phyloP scores from a whole-genome alignment of 1,140 invertebrate species.

The Drosophila parabipectinata region DNA sequence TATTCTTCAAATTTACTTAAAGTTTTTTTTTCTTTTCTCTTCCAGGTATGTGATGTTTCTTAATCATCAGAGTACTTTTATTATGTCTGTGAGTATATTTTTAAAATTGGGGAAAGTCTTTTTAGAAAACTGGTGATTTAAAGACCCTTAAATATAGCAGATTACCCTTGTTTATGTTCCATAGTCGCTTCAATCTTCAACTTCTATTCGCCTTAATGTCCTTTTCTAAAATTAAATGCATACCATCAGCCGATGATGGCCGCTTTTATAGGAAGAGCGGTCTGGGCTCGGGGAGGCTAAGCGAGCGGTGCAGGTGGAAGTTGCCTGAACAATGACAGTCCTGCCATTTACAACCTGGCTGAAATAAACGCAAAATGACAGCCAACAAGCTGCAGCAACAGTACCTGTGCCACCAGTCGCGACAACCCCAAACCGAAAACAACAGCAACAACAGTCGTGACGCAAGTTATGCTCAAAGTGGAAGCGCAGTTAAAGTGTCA shows the following conservation, averaged over 20 bases:
- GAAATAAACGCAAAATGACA: slow-evolving; percentile 75
- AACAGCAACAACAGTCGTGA: slow-evolving; percentile 41
- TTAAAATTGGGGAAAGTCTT: neutral
- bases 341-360: slow-evolving; percentile 68
- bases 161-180: neutral
- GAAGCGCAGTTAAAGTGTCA: slow-evolving; percentile 75
- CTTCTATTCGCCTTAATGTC: neutral
- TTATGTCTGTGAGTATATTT: neutral
- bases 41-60: slow-evolving; percentile 58
- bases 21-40: slow-evolving; percentile 21
- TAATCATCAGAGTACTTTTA: neutral
- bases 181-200: neutral
- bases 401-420: slow-evolving; percentile 31
- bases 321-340: slow-evolving; percentile 56
- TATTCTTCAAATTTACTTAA: neutral
- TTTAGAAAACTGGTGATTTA: neutral
- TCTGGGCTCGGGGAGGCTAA: neutral
- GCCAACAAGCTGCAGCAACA: slow-evolving; percentile 55
- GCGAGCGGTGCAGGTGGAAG: neutral
- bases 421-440: slow-evolving; percentile 23
- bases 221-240: slow-evolving; percentile 49
- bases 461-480: slow-evolving; percentile 63
- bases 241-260: slow-evolving; percentile 34
- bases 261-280: neutral
- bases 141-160: neutral